Evolutionary conservation across 2,113 vertebrate genomes (phyloP), one percentile per base, ranked within the genome.

Genomic region (Oreotrochilus melanogaster): DNA sequence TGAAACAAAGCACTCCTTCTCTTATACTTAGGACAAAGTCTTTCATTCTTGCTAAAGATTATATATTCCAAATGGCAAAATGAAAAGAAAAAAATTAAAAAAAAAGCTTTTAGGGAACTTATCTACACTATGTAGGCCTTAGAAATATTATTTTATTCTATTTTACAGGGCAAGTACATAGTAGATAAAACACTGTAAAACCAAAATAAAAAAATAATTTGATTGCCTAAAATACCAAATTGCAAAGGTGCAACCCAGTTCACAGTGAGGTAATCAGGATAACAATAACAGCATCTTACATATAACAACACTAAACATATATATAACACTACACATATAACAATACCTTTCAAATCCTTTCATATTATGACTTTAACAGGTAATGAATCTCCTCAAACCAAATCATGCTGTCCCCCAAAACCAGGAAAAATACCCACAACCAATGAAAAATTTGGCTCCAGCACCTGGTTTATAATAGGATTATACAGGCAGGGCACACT

Each of bases 391-490:
- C 5, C 14, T 24, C 17, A 24, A 62, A 1, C 66, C 62, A 71
- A 78, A 43, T n/a, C 4, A 57, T 74, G 1, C 37, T 51, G 14
- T 31, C 4, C 10, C n/a, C 2, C 19, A 5, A 50, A 72, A 37
- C 25, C 4, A 14, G 19, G 7, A 39, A 73, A 35, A 57, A 35
- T 19, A 35, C 3, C 4, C n/a, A 25, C 13, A 62, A 5, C 7
- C 60, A 56, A n/a, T 9, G 18, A 61, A 33, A 80, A 42, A 43
- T 69, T 22, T n/a, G 24, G 2, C 10, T 61, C 18, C 17, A 53
- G 21, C 3, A 21, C 3, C 5, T 4, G 0, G 2, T 42, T 70
- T 54, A 22, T 19, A 33, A 11, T 19, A 6, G 3, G 18, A 28
- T 31, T 78, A 31, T 7, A 57, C 4, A 45, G 10, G 18, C 5